A percentile compares a stretch with the other conserved stretches of the same genome.
phyloP scores from a whole-genome alignment of 2,113 vertebrate species.

The Myrmophylax atrothorax region DNA sequence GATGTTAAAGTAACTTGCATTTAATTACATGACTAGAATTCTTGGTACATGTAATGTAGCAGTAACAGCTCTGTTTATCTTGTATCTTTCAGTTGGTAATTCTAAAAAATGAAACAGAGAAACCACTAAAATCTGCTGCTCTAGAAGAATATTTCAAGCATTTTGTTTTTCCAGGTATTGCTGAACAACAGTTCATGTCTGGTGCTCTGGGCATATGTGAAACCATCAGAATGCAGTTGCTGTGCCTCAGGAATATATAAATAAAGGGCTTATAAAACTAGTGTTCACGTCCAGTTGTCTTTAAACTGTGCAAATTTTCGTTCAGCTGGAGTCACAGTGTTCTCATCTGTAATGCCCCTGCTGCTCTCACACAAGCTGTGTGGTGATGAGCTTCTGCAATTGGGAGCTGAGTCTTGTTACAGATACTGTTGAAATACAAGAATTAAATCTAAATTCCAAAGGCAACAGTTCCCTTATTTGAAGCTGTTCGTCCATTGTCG shows the following conservation, averaged over 20 bases:
- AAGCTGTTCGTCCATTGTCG: not conserved
- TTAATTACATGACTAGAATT: not conserved
- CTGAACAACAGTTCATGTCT: accelerated
- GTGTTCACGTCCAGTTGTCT: not conserved
- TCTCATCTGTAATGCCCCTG: not conserved
- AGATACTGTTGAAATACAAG: not conserved
- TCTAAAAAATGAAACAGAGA: not conserved
- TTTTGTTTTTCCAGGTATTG: not conserved
- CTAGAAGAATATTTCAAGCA: not conserved
- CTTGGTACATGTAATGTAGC: not conserved
- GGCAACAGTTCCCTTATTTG: not conserved
- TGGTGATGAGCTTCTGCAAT: not conserved
- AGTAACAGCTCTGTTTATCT: not conserved
- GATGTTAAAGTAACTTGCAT: not conserved
- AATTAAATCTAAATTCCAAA: not conserved
- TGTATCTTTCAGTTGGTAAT: not conserved
- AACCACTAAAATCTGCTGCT: not conserved
- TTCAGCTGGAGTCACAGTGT: not conserved
- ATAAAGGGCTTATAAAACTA: not conserved
- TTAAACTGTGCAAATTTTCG: not conserved
- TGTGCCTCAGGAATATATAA: not conserved
- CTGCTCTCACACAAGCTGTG: not conserved
- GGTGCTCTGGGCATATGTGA: not conserved
- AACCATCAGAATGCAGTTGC: not conserved
- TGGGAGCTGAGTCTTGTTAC: not conserved